phyloP scores from a whole-genome alignment of 2,888 invertebrate genomes.

The Laspeyria flexula region DNA sequence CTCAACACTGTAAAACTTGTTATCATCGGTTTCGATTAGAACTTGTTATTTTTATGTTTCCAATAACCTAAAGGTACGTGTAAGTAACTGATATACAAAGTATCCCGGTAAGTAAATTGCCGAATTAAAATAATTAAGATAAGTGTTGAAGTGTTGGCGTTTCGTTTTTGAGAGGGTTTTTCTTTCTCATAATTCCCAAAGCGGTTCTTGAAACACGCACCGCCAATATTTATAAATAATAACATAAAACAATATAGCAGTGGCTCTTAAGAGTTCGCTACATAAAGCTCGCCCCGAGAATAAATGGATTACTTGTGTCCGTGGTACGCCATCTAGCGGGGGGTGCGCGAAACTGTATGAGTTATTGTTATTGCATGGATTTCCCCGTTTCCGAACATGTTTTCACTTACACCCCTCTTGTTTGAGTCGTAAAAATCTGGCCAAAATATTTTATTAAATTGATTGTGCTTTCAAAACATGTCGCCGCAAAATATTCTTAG shows the following conservation, averaged over 20 bases:
- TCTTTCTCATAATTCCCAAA: constrained; percentile 59
- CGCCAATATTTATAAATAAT: constrained; percentile 79
- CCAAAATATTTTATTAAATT: constrained; percentile 75
- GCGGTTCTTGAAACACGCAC: constrained; percentile 58
- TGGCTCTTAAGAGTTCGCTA: constrained; percentile 78
- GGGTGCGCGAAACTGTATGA: constrained; percentile 76
- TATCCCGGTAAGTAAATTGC: constrained; percentile 27
- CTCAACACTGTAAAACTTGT: constrained; percentile 8
- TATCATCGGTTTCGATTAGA: constrained; percentile 15
- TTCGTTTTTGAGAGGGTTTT: constrained; percentile 12
- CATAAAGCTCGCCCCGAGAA: constrained; percentile 84
- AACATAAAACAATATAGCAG: constrained; percentile 80
- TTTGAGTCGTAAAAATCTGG: constrained; percentile 79
- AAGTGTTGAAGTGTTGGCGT: constrained; percentile 19
- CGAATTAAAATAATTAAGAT: constrained; percentile 44
- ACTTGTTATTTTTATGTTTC: constrained; percentile 33
- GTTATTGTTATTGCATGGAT: constrained; percentile 84
- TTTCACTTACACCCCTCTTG: constrained; percentile 83
- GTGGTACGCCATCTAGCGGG: constrained; percentile 81
- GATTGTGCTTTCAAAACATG: constrained; percentile 66
- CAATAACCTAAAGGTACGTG: constrained; percentile 22
- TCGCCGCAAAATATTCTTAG: constrained; percentile 42
- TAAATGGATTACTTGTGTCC: constrained; percentile 86
- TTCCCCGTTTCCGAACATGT: constrained; percentile 80
- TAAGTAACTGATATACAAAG: constrained; percentile 18